phyloP scores from a whole-genome alignment of 1,140 invertebrate species.

The Drosophila auraria region DNA sequence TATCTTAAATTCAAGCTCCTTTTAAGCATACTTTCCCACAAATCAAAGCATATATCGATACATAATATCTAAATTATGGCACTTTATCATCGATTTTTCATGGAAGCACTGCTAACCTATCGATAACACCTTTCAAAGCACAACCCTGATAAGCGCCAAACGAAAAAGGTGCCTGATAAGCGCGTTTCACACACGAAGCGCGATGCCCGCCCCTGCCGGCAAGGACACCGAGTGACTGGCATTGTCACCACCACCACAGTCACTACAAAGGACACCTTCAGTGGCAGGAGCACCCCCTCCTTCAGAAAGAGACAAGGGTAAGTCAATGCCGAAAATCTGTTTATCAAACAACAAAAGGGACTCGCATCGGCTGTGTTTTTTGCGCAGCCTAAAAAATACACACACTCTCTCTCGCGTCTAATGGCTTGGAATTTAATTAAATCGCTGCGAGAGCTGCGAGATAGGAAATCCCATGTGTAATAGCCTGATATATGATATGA shows the following conservation, averaged over 20 bases:
- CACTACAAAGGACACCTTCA: conserved; percentile 14
- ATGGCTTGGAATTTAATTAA: conserved; percentile 80
- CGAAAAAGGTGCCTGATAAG: conserved; percentile 43
- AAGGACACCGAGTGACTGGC: conserved; percentile 12
- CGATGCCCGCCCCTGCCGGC: conserved; percentile 3
- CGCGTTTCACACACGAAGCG: conserved; percentile 22
- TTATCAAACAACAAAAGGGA: conserved; percentile 54
- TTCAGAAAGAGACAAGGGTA: conserved; percentile 32
- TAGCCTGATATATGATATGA: conserved; percentile 38
- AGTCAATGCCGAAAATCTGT: conserved; percentile 53
- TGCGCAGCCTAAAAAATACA: conserved; percentile 6
- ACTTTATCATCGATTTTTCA: not conserved
- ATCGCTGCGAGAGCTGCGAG: conserved; percentile 34
- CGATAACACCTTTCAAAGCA: not conserved
- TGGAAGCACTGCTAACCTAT: not conserved
- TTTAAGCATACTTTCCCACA: too few species aligned
- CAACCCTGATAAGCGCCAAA: conserved; percentile 1
- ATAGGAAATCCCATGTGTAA: conserved; percentile 30
- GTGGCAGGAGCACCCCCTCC: not conserved
- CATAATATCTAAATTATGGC: not conserved
- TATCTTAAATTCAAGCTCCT: too few species aligned
- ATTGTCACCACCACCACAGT: conserved; percentile 23
- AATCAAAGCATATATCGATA: not conserved
- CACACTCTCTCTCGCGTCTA: conserved; percentile 46
- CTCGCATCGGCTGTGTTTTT: conserved; percentile 14